Evolutionary conservation across 2,113 vertebrate genomes (phyloP), one percentile per base, ranked within the genome.

Genomic region (Megaleporinus macrocephalus): DNA sequence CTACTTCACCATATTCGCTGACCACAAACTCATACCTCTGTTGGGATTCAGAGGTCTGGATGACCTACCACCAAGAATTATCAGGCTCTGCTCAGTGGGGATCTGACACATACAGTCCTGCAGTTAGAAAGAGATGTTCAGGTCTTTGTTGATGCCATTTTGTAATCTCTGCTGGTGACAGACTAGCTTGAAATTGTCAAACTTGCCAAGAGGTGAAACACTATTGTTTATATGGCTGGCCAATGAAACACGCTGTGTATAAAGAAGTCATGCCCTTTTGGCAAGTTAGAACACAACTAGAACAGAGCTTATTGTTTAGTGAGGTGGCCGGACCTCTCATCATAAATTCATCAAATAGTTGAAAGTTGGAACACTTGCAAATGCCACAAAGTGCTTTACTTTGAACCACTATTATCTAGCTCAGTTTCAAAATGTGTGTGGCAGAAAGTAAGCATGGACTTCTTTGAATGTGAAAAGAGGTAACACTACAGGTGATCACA

Each of bases 1-100:
- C 0, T 26, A 29, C 2, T 86, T 84, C 65, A 85, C 9, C 22
- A 5, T 87, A 6, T 51, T 68, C 13, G 84, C 81, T 16, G 81
- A 86, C 22, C 87, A 88, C 22, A 88, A 87, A 53, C 62, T 87
- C 14, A 66, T 87, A n/a, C n/a, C n/a, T n/a, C n/a, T n/a, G n/a
- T n/a, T 89, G 11, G 76, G 78, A 1, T 61, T 82, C 27, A 86
- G 78, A 53, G 81, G 74, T 11, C 41, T 44, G 10, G 41, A 44
- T 44, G 41, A 44, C 5, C 10, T 44, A 44, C 41, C 41, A 44
- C 0, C 16, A 84, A 0, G 72, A 20, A 44, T 81, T 1, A 70
- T 86, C 0, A 81, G 83, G 6, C 82, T 85, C 4, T 2, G 6
- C 49, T 88, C 57, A 4, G 1, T 22, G 47, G 9, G 0, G 7